Evolutionary conservation across 2,113 vertebrate species (phyloP), one percentile per base, ranked within the genome.

Genomic region (Sphaerodactylus townsendi): DNA sequence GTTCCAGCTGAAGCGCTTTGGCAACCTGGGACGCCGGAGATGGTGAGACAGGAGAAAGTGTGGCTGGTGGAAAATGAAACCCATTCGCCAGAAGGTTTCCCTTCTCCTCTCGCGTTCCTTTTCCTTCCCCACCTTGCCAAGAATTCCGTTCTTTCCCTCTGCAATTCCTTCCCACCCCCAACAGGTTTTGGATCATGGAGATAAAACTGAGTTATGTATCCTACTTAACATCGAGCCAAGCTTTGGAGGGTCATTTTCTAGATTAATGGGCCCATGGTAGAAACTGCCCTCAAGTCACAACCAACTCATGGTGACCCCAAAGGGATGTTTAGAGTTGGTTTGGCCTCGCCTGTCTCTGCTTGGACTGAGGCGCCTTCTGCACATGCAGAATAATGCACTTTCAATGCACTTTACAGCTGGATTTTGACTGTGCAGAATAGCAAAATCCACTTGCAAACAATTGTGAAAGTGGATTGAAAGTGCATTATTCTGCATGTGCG

Each of bases 1-100:
- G 94, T 91, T 95, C 94, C 91, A 93, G 95, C 94, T 92, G 82
- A 92, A 95, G 94, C 87, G 84, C 90, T 94, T 90, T 95, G 94
- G 94, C 92, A 95, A 92, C 91, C 82, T 28, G 85, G 88, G 93
- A 93, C 88, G 89, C 91, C 89, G 91, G 83, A 88, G 89, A 89
- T 86, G 91, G 83, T 90, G 93, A 93, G 23, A 6, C 1, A 11
- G 41, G 39, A 56, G 25, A 62, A 66, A n/a, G 73, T 88, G 88
- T 93, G 92, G 85, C 88, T 88, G 90, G 89, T 93, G 86, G 90
- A 92, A 93, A 71, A 88, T 92, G 92, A 95, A 94, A 92, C 86
- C 93, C 17, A 15, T 78, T 95, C 88, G 89, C 90, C 85, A 78
- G 82, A 89, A 93, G 83, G 39, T 44, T n/a, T 92, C 41, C 77